Conservation (phyloP, 1,140 invertebrate genomes). For the Doryteuthis pealeii region DNA sequence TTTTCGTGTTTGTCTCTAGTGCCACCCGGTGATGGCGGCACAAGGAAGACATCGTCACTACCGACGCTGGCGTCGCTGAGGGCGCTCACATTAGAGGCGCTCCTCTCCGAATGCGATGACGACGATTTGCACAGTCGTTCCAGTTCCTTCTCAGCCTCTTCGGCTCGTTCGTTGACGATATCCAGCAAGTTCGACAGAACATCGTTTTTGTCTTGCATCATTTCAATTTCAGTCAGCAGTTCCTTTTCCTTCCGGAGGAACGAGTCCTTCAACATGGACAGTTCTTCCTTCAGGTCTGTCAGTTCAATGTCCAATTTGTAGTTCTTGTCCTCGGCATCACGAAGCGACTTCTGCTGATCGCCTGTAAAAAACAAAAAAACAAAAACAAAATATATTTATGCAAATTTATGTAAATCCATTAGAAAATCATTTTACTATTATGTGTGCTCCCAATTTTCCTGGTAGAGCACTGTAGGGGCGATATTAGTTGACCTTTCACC, state of each 20-base stretch:
- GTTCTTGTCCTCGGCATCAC: slow-evolving; percentile 29
- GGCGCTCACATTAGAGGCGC: slow-evolving; percentile 29
- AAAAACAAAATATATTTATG: background rate
- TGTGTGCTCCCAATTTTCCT: no score
- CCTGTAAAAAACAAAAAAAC: slow-evolving; percentile 28
- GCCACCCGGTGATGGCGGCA: slow-evolving; percentile 20
- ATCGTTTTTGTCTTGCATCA: slow-evolving; percentile 45
- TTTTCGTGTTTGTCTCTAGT: slow-evolving; percentile 23
- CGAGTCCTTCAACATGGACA: slow-evolving; percentile 28
- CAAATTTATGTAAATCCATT: background rate
- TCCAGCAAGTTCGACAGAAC: slow-evolving; percentile 52
- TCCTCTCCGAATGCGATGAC: slow-evolving; percentile 28
- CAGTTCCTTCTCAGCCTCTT: slow-evolving; percentile 46
- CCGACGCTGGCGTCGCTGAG: slow-evolving; percentile 48
- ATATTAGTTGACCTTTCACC: no score
- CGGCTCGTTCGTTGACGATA: slow-evolving; percentile 49
- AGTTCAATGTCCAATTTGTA: slow-evolving; percentile 29
- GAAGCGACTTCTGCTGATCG: slow-evolving; percentile 28
- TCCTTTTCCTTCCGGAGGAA: slow-evolving; percentile 31
- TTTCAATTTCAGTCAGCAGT: slow-evolving; percentile 43
- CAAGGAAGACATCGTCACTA: slow-evolving; percentile 55
- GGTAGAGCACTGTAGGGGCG: no score
- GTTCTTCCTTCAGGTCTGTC: slow-evolving; percentile 23
- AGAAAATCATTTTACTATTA: no score
- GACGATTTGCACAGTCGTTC: slow-evolving; percentile 28